Evolutionary conservation across 2,888 invertebrate species (phyloP).

Genomic region (Drepana falcataria): DNA sequence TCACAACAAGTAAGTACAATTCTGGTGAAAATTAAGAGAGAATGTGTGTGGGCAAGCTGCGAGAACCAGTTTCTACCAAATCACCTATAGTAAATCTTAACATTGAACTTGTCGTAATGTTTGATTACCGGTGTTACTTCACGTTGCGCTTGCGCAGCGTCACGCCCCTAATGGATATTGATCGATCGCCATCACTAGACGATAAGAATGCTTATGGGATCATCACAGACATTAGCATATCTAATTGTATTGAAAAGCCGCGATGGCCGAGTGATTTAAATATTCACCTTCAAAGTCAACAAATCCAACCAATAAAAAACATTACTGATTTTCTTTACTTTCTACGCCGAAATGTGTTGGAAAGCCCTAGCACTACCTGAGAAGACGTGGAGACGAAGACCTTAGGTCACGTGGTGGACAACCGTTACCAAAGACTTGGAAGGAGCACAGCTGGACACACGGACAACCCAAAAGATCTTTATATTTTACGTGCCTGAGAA

Average conservation of each 20-base stretch:
- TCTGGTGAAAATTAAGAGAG: constrained; percentile 22
- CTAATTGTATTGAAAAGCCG: not conserved
- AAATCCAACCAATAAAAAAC: too few relatives aligned
- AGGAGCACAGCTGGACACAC: too few relatives aligned
- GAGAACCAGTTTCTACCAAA: constrained; percentile 2
- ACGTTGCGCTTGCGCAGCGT: not conserved
- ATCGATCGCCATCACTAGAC: not conserved
- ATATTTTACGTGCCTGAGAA: too few relatives aligned
- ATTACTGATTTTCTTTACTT: too few relatives aligned
- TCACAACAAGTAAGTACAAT: constrained; percentile 12
- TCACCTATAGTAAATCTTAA: constrained; percentile 6
- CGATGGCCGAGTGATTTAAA: not conserved
- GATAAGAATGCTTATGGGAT: not conserved
- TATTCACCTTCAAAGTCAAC: too few relatives aligned
- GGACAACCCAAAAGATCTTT: too few relatives aligned
- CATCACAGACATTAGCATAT: not conserved
- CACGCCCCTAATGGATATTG: constrained; percentile 5
- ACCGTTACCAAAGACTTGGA: too few relatives aligned
- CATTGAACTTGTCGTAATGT: constrained; percentile 4
- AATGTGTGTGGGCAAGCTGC: constrained; percentile 9
- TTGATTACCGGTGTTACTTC: constrained; percentile 4
- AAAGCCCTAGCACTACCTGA: too few relatives aligned
- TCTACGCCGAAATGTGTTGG: too few relatives aligned
- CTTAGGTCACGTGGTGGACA: too few relatives aligned
- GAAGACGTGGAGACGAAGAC: too few relatives aligned